Conservation (phyloP, 37 sponge, comb jelly and placozoan species). For the Haliclona indistincta region DNA sequence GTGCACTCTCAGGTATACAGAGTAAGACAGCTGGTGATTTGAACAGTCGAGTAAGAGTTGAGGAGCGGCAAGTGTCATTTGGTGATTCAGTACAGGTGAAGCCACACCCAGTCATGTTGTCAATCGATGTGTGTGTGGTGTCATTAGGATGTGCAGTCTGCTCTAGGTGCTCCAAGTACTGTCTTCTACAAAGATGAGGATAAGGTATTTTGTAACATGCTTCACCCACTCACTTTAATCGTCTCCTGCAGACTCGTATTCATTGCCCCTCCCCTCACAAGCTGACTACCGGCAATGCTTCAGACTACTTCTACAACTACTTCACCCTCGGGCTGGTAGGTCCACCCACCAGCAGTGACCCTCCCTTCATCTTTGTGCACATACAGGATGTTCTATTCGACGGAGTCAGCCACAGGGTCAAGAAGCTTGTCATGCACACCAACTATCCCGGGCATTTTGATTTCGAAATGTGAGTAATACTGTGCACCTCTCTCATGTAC, state of each 20-base stretch:
- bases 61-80: slow-evolving; percentile 52
- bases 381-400: slow-evolving; percentile 97
- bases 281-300: slow-evolving; percentile 53
- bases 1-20: too few species aligned
- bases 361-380: background rate
- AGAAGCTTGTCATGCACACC: slow-evolving; percentile 96
- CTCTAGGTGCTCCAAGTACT: slow-evolving; percentile 90
- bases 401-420: slow-evolving; percentile 75
- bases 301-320: slow-evolving; percentile 99
- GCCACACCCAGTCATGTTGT: too few species aligned
- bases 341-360: background rate
- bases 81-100: slow-evolving; percentile 63
- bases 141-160: slow-evolving; percentile 67
- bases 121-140: background rate
- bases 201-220: slow-evolving; percentile 52
- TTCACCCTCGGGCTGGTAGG: slow-evolving; percentile 94
- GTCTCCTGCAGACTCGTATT: slow-evolving; percentile 82
- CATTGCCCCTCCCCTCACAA: slow-evolving; percentile 85
- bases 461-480: slow-evolving; percentile 86
- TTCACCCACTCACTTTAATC: background rate
- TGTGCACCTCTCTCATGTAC: too few species aligned
- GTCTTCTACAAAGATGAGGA: slow-evolving; percentile 95
- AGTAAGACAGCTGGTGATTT: too few species aligned
- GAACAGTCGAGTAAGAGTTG: too few species aligned
- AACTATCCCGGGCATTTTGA: slow-evolving; percentile 97